A percentile compares a stretch with the other conserved stretches of the same genome.
Conservation (phyloP, 1,140 invertebrate species). For the Eufriesea mexicana region DNA sequence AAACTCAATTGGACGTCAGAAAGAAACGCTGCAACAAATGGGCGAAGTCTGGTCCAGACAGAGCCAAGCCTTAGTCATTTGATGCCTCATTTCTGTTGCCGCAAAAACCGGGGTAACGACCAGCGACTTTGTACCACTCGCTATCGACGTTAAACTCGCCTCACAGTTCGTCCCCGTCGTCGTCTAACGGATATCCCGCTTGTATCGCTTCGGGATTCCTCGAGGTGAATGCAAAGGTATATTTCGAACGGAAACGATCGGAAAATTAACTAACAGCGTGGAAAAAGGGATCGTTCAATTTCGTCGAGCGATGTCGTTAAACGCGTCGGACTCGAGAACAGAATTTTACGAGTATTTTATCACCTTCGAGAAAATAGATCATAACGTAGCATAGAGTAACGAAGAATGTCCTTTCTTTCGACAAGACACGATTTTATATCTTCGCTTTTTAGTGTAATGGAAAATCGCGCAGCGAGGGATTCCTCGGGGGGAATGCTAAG, state of each 20-base stretch:
- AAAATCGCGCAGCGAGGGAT: too few species aligned
- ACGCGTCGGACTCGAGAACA: too few species aligned
- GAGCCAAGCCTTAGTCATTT: constrained; percentile 70
- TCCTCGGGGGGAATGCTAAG: too few species aligned
- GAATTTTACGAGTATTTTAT: too few species aligned
- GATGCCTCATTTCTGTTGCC: constrained; percentile 74
- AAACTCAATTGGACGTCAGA: constrained; percentile 69
- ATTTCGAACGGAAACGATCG: neutral
- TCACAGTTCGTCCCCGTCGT: constrained; percentile 2
- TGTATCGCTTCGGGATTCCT: neutral
- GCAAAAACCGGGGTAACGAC: constrained; percentile 72
- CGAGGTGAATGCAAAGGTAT: neutral
- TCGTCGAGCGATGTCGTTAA: too few species aligned
- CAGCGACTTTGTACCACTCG: constrained; percentile 51
- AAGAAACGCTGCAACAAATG: constrained; percentile 75
- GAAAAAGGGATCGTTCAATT: neutral
- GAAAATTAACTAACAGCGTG: neutral
- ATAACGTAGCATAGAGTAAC: too few species aligned
- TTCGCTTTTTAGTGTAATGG: too few species aligned
- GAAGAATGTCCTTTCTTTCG: too few species aligned
- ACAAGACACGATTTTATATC: too few species aligned
- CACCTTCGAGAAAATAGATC: too few species aligned
- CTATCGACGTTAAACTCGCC: constrained; percentile 52
- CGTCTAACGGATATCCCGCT: constrained; percentile 10
- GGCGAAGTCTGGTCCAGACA: constrained; percentile 71